Conservation (phyloP, 2,113 vertebrate genomes). For the Nibea coibor region DNA sequence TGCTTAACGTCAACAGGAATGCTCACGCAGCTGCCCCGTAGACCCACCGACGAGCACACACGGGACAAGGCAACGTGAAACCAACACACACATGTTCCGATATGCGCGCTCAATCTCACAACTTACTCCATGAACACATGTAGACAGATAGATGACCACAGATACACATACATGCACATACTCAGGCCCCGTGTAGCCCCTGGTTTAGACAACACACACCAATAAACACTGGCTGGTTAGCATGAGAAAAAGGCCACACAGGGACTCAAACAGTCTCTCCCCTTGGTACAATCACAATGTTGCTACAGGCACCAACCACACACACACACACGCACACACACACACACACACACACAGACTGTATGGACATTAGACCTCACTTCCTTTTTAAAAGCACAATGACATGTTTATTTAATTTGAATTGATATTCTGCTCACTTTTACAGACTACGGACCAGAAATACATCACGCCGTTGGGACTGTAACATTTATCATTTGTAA, state of each 20-base stretch:
- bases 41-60: conserved; percentile 59
- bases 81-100: conserved; percentile 22
- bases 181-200: conserved; percentile 48
- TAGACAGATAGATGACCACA: conserved; percentile 4
- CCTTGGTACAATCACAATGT: conserved; percentile 49
- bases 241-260: conserved; percentile 73
- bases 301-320: conserved; percentile 57
- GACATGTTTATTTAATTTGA: conserved; percentile 33
- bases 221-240: conserved; percentile 62
- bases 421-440: conserved; percentile 31
- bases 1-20: conserved; percentile 86
- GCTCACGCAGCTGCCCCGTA: conserved; percentile 80
- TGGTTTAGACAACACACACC: conserved; percentile 48
- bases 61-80: conserved; percentile 26
- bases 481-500: background rate
- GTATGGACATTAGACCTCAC: conserved; percentile 4
- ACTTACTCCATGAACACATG: conserved; percentile 12
- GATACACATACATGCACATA: conserved; percentile 3
- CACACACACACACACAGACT: conserved; percentile 2
- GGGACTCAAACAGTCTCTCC: conserved; percentile 57
- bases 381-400: conserved; percentile 23
- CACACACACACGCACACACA: conserved; percentile 39
- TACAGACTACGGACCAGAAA: conserved; percentile 11
- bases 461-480: background rate
- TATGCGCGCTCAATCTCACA: conserved; percentile 2